Conservation (phyloP, 1,140 invertebrate species). For the Akabosia matsudoensis region DNA sequence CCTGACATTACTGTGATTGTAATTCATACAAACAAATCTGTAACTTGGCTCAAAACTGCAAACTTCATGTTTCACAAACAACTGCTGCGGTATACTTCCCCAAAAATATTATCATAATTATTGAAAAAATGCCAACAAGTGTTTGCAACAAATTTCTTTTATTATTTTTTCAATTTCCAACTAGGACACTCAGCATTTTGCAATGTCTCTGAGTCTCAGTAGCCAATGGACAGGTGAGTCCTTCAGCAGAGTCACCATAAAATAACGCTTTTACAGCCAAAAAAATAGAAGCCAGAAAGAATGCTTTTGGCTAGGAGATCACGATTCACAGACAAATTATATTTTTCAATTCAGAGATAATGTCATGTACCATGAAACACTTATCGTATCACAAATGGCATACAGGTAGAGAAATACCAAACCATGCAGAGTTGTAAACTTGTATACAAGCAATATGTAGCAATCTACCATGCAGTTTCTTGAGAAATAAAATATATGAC, state of each 20-base stretch:
- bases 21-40: no score
- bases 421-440: no score
- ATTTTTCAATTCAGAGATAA: background rate
- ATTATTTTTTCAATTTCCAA: no score
- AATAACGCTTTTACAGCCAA: background rate
- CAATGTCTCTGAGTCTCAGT: background rate
- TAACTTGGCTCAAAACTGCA: no score
- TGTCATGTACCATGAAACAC: background rate
- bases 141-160: no score
- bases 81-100: no score
- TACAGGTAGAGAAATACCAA: no score
- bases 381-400: no score
- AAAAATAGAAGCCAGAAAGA: background rate
- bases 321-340: constrained; percentile 1
- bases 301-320: background rate
- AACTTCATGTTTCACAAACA: no score
- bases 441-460: background rate
- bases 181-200: background rate
- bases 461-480: background rate
- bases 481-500: background rate
- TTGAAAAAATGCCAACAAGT: no score
- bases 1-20: no score
- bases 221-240: background rate
- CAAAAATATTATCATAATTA: no score
- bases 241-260: background rate